phyloP scores from a whole-genome alignment of 2,797 vertebrate genomes.

The Cryptoprocta ferox region DNA sequence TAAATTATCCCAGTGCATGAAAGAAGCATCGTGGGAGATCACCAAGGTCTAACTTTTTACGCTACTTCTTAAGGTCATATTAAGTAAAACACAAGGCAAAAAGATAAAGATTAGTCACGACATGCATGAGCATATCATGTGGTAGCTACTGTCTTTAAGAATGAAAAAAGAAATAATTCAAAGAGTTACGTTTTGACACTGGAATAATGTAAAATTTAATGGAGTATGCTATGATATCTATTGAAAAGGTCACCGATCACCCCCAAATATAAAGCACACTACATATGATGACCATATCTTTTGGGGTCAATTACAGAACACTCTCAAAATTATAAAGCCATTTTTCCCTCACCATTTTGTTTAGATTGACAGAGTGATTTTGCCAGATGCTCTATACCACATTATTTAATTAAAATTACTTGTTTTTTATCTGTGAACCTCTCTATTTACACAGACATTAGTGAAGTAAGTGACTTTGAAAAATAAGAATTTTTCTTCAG shows the following conservation, averaged over 20 bases:
- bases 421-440: background rate
- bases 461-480: background rate
- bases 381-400: background rate
- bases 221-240: background rate
- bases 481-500: background rate
- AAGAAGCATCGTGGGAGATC: background rate
- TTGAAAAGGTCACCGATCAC: background rate
- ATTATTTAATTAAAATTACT: background rate
- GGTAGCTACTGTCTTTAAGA: constrained; percentile 6
- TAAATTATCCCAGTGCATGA: background rate
- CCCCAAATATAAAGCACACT: background rate
- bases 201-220: background rate
- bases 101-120: background rate
- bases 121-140: background rate
- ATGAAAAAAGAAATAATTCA: constrained; percentile 14
- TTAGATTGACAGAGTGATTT: constrained; percentile 17
- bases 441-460: background rate
- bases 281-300: background rate
- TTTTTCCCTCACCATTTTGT: background rate
- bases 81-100: constrained; percentile 28
- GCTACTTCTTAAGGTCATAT: background rate
- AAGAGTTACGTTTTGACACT: background rate
- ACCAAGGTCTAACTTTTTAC: constrained; percentile 11
- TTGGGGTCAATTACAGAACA: background rate
- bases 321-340: background rate